Evolutionary conservation across 1,140 invertebrate species (phyloP).

Genomic region (Meloidogyne floridensis): DNA sequence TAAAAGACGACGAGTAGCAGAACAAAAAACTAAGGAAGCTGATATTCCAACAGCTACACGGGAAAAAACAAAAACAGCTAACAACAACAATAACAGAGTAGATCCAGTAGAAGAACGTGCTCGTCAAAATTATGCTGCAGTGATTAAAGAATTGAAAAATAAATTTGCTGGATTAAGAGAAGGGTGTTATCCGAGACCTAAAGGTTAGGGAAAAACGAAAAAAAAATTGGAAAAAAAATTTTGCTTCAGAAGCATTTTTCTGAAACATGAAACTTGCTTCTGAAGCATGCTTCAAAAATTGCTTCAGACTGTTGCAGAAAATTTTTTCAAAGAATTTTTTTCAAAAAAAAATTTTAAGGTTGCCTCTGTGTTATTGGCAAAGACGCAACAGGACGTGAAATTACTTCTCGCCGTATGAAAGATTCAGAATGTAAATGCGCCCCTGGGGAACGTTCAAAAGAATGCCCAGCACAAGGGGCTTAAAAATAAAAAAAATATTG

Average conservation of each 20-base stretch:
- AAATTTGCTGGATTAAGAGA: constrained; percentile 49
- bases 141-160: constrained; percentile 52
- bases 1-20: not conserved
- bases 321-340: no score
- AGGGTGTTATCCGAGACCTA: constrained; percentile 54
- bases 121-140: constrained; percentile 53
- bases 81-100: constrained; percentile 38
- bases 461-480: constrained; percentile 51
- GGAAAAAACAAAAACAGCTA: constrained; percentile 25
- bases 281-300: no score
- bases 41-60: not conserved
- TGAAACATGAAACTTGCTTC: no score
- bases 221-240: not conserved
- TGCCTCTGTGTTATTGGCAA: constrained; percentile 56
- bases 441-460: constrained; percentile 36
- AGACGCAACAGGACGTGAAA: constrained; percentile 50
- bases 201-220: constrained; percentile 26
- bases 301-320: no score
- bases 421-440: constrained; percentile 55
- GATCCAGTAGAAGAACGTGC: constrained; percentile 55
- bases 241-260: not conserved
- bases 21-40: not conserved
- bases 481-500: constrained; percentile 25
- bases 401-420: constrained; percentile 54
- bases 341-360: constrained; percentile 22